A percentile compares a stretch with the other conserved stretches of the same genome.
phyloP scores from a whole-genome alignment of 2,888 invertebrate species.

The Ormyrus labotus region DNA sequence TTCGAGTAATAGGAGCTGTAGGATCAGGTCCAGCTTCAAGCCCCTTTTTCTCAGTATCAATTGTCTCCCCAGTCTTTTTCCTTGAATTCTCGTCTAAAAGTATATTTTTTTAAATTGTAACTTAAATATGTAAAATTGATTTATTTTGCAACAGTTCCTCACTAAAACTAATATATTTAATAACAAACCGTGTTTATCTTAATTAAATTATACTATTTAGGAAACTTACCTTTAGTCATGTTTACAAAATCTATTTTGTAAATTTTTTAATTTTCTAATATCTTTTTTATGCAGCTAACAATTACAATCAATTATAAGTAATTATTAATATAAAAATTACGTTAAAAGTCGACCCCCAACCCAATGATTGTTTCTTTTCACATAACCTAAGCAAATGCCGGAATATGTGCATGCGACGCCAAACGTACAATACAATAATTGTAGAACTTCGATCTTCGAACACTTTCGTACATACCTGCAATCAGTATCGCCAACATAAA shows the following conservation, averaged over 20 bases:
- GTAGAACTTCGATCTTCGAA: too few relatives aligned
- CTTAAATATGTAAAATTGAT: slow-evolving; percentile 1
- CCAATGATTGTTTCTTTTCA: slow-evolving; percentile 7
- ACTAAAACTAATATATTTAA: background rate
- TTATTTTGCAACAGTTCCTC: background rate
- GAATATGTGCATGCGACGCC: background rate
- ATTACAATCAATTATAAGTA: slow-evolving; percentile 14
- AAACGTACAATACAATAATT: too few relatives aligned
- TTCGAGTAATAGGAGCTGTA: slow-evolving; percentile 86
- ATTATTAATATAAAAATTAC: slow-evolving; percentile 1
- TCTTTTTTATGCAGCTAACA: slow-evolving; percentile 1
- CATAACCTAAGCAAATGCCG: slow-evolving; percentile 36
- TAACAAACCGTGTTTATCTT: background rate
- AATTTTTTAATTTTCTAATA: slow-evolving; percentile 1
- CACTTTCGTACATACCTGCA: too few relatives aligned
- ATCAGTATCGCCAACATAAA: background rate
- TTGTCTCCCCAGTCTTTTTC: slow-evolving; percentile 68
- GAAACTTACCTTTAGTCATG: slow-evolving; percentile 55
- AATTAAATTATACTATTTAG: background rate
- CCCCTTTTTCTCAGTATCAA: slow-evolving; percentile 69
- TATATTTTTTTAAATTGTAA: slow-evolving; percentile 11
- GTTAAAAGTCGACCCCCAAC: background rate
- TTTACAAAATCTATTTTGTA: background rate
- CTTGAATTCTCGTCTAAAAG: slow-evolving; percentile 65
- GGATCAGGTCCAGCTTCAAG: slow-evolving; percentile 80